Conservation (phyloP, 2,113 vertebrate species). For the Pogonocichla stellata region DNA sequence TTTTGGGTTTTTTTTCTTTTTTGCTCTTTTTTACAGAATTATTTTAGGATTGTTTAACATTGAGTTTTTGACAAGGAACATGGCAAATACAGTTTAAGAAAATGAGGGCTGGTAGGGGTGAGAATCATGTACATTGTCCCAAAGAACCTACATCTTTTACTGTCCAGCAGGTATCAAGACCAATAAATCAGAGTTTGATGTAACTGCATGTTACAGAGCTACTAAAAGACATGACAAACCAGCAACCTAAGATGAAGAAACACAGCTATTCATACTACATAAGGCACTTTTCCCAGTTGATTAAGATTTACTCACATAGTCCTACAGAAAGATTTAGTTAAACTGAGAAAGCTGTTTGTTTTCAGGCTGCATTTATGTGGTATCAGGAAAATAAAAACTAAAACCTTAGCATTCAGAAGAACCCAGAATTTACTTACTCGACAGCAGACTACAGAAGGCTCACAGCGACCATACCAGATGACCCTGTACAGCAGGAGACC, state of each 20-base stretch:
- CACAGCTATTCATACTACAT: not conserved
- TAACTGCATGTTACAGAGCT: not conserved
- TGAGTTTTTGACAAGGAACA: not conserved
- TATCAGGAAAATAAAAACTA: not conserved
- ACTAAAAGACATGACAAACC: not conserved
- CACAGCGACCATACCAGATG: accelerated
- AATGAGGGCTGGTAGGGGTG: not conserved
- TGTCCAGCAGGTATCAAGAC: not conserved
- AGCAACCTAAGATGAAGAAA: not conserved
- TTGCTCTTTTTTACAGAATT: not conserved
- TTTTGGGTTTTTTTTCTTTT: not conserved
- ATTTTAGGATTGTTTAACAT: not conserved
- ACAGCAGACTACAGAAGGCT: not conserved
- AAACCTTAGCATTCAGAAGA: not conserved
- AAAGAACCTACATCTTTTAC: not conserved
- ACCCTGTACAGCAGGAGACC: not conserved
- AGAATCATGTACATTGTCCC: not conserved
- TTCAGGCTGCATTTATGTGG: not conserved
- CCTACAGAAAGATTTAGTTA: not conserved
- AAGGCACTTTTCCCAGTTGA: not conserved
- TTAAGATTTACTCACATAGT: not conserved
- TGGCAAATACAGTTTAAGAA: not conserved
- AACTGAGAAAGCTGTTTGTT: not conserved
- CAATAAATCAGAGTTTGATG: not conserved
- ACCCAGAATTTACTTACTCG: not conserved